Evolutionary conservation across 2,797 vertebrate genomes (phyloP).

Genomic region (Melanotaenia pygmaea): DNA sequence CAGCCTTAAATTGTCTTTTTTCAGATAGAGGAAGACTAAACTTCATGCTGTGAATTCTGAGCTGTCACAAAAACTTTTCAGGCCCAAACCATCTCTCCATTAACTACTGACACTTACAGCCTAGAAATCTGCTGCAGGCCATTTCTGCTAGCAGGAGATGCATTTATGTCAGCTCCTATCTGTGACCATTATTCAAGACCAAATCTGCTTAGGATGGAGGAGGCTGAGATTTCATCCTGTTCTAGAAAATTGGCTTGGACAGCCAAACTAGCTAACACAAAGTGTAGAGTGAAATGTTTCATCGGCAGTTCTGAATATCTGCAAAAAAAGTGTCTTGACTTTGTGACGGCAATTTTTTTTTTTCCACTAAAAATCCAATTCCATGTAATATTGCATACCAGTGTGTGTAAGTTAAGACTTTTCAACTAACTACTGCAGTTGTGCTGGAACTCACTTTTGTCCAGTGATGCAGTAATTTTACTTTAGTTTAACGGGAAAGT

Average conservation of each 20-base stretch:
- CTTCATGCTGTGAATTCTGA: constrained; percentile 16
- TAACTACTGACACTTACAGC: constrained; percentile 34
- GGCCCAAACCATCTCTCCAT: constrained; percentile 27
- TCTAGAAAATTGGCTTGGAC: constrained; percentile 51
- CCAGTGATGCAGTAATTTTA: not conserved
- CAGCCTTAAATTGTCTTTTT: constrained; percentile 3
- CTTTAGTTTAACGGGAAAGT: not conserved
- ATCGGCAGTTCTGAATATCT: constrained; percentile 69
- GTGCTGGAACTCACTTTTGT: not conserved
- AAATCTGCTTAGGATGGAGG: constrained; percentile 59
- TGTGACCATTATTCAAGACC: constrained; percentile 53
- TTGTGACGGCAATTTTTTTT: constrained; percentile 17
- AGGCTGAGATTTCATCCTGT: constrained; percentile 42
- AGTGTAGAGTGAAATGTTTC: constrained; percentile 47
- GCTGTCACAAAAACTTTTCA: constrained; percentile 34
- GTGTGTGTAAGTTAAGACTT: constrained; percentile 27
- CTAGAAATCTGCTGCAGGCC: constrained; percentile 37
- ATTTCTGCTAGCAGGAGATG: constrained; percentile 34
- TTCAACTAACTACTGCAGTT: too few species aligned
- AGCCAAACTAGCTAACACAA: constrained; percentile 49
- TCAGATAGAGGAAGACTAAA: constrained; percentile 13
- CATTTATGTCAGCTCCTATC: constrained; percentile 41
- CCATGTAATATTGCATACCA: constrained; percentile 45
- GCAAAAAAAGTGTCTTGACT: constrained; percentile 35
- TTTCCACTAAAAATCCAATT: constrained; percentile 34